Evolutionary conservation across 2,113 vertebrate species (phyloP), one percentile per base, ranked within the genome.

Genomic region (Heterotilapia buettikoferi): DNA sequence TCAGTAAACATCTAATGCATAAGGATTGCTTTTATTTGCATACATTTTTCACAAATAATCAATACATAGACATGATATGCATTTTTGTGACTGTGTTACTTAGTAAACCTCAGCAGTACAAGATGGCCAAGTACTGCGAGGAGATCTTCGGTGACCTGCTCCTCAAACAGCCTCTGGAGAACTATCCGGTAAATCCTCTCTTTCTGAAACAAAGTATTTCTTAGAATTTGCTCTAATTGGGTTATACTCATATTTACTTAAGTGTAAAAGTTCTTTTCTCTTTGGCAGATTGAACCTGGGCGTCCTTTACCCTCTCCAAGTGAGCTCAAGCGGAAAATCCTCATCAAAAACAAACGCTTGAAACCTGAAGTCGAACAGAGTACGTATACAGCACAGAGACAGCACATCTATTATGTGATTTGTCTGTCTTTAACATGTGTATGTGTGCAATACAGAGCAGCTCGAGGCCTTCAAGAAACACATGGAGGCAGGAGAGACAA

Each of bases 121-220:
- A 99, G 95, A 99, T 99, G 98, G 98, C 99, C 90, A 98, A 98
- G 94, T 99, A 99, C 93, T 99, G 98, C 73, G 99, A 99, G 96
- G 99, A 99, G 94, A 96, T 97, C 92, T 99, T 99, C 84, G 98
- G 98, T 53, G 99, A 99, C 59, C 96, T 99, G 84, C 97, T 99
- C 86, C 97, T 99, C 95, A 99, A 97, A 95, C 97, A 97, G 87
- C 97, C 98, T 53, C 94, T 99, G 87, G 99, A 99, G 80, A 96
- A 96, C 50, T 97, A 97, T 96, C 97, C 97, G 88, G 99, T 99
- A 96, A 59, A 96, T 96, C 61, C 36, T 91, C 92, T 1, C 12
- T 88, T 92, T 54, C 36, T 38, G 18, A 47, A 29, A 13, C 9
- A 52, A 16, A 66, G 3, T 52, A 10, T 24, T 24, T 85, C 71